phyloP scores from a whole-genome alignment of 2,113 vertebrate genomes.

The Istiophorus platypterus region DNA sequence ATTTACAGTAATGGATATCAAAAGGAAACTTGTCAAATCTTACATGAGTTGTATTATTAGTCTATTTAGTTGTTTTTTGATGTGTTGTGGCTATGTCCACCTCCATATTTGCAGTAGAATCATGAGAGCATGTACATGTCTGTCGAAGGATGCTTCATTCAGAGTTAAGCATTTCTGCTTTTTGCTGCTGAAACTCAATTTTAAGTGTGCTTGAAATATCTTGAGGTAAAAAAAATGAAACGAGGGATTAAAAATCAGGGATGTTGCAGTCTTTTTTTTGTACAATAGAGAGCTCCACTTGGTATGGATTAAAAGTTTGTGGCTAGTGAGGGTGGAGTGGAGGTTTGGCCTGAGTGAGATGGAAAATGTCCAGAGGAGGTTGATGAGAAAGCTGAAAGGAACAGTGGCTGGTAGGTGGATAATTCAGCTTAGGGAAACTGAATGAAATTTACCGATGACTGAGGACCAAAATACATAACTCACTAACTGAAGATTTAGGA shows the following conservation, averaged over 20 bases:
- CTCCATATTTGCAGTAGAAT: not conserved
- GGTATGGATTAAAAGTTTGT: not conserved
- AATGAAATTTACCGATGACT: conserved; percentile 32
- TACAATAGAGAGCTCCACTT: not conserved
- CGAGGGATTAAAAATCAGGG: not conserved
- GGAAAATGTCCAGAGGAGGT: conserved; percentile 41
- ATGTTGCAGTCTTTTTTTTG: not conserved
- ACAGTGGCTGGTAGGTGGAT: conserved; percentile 6
- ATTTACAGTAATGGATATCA: no score
- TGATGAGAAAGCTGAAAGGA: conserved; percentile 21
- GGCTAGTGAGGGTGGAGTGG: not conserved
- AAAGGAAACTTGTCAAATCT: no score
- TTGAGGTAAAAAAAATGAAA: not conserved
- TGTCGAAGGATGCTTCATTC: not conserved
- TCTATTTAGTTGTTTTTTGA: not conserved
- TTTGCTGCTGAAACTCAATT: not conserved
- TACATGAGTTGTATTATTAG: not conserved
- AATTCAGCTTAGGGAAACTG: not conserved
- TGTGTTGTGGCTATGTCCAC: not conserved
- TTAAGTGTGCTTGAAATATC: not conserved
- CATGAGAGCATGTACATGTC: not conserved
- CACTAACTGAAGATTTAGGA: conserved; percentile 4
- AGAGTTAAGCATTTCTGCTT: not conserved
- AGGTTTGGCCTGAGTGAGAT: conserved; percentile 16
- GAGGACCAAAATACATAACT: conserved; percentile 27